Evolutionary conservation across 2,888 invertebrate species (phyloP).

Genomic region (Hetaerina titia): DNA sequence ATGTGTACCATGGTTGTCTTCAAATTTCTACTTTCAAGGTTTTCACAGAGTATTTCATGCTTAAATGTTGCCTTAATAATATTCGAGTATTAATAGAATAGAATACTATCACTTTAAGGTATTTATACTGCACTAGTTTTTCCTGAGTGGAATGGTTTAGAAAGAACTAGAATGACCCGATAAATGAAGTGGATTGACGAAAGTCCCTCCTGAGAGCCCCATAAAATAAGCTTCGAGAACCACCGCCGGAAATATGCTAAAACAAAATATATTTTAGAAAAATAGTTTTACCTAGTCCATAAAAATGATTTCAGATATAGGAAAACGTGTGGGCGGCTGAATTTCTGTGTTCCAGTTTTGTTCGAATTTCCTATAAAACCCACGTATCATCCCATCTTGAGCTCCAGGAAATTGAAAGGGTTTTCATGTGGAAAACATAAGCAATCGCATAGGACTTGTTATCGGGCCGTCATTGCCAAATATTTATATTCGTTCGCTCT

Average conservation of each 20-base stretch:
- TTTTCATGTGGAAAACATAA: not conserved
- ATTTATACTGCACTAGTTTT: too few species aligned
- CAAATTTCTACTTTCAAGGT: too few species aligned
- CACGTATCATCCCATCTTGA: not conserved
- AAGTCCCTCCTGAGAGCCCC: not conserved
- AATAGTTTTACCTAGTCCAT: not conserved
- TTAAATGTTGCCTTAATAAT: too few species aligned
- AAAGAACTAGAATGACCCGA: too few species aligned
- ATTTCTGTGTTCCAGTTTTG: not conserved
- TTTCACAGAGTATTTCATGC: too few species aligned
- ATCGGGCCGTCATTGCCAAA: not conserved
- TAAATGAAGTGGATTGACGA: not conserved
- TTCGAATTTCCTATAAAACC: not conserved
- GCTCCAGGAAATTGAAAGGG: not conserved
- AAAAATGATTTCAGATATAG: not conserved
- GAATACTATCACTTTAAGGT: too few species aligned
- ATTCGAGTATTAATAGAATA: too few species aligned
- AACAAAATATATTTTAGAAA: not conserved
- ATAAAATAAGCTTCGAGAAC: not conserved
- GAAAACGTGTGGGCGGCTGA: not conserved
- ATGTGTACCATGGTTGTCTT: too few species aligned
- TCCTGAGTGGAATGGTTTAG: too few species aligned
- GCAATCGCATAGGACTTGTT: not conserved
- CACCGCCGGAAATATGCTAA: not conserved
- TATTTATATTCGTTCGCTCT: not conserved